A percentile compares a stretch with the other conserved stretches of the same genome.
These are phyloP conservation scores for Myrmecophaga tridactyla DNA, from an alignment of 2,113 vertebrate genomes.

Conservation along the genomic window DNA sequence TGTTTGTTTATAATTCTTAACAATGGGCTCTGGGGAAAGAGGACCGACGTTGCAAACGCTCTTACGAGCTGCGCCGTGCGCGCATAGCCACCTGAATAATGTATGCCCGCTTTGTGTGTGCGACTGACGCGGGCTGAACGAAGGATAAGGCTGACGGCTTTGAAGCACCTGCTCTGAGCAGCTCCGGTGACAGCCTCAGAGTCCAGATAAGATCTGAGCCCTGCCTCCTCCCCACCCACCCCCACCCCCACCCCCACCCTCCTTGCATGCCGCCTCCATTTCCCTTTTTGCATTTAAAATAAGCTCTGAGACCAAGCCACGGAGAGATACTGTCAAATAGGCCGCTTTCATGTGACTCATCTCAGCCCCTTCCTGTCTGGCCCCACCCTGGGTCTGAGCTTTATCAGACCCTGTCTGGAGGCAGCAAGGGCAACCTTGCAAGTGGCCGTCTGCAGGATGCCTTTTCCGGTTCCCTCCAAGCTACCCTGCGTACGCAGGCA, in stretches of 20 bases:
- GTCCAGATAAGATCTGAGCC: conserved; percentile 73
- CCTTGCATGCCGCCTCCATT: neutral
- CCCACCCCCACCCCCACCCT: too few relatives aligned
- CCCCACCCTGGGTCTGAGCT: neutral
- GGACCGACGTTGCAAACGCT: neutral
- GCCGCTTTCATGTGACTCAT: neutral
- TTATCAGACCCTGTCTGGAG: fast-evolving
- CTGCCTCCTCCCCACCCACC: conserved; percentile 64
- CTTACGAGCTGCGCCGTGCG: neutral
- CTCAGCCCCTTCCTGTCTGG: neutral
- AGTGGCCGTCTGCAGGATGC: fast-evolving
- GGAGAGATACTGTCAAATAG: conserved; percentile 33
- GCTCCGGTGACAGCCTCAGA: conserved; percentile 53
- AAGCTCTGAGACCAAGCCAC: conserved; percentile 36
- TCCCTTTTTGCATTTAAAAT: conserved; percentile 72
- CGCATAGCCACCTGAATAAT: conserved; percentile 62
- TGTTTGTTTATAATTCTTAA: conserved; percentile 70
- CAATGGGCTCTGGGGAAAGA: conserved; percentile 68
- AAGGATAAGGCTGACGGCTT: conserved; percentile 46
- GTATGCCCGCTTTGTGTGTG: conserved; percentile 61
- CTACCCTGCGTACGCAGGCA: too few relatives aligned
- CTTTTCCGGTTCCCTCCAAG: fast-evolving
- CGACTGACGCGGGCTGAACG: neutral
- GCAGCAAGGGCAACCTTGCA: fast-evolving
- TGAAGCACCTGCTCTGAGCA: conserved; percentile 67